Evolutionary conservation across 2,888 invertebrate genomes (phyloP).

Genomic region (Melieria crassipennis): DNA sequence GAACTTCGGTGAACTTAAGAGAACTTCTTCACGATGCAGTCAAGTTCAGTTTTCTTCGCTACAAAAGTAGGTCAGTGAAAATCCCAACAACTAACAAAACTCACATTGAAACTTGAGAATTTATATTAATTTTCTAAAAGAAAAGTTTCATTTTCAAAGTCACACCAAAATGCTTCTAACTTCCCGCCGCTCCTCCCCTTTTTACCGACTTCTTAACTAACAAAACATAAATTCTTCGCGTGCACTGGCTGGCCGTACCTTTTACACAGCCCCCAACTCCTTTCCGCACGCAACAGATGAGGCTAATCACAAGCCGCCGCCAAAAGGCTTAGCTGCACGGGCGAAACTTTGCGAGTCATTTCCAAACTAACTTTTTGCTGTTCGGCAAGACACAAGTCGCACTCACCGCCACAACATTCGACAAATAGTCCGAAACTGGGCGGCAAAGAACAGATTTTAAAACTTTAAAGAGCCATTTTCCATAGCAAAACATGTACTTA

Average conservation of each 20-base stretch:
- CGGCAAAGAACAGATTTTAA: background rate
- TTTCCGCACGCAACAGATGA: background rate
- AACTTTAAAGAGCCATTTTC: too few species aligned
- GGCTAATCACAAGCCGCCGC: background rate
- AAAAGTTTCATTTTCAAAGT: constrained; percentile 25
- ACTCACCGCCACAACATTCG: background rate
- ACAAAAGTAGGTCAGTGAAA: background rate
- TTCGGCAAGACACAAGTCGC: background rate
- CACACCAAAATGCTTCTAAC: background rate
- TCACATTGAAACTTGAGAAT: background rate
- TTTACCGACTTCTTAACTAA: background rate
- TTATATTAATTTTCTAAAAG: background rate
- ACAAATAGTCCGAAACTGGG: background rate
- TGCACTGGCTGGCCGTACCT: background rate
- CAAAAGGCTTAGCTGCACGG: background rate
- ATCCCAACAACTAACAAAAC: background rate
- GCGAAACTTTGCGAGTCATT: constrained; percentile 11
- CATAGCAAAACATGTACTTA: background rate
- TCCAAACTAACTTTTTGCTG: constrained; percentile 17
- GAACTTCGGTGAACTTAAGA: background rate
- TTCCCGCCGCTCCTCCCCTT: background rate
- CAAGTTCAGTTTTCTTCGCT: background rate
- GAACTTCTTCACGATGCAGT: background rate
- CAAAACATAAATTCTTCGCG: background rate
- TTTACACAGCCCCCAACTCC: constrained; percentile 1